phyloP scores from a whole-genome alignment of 2,113 vertebrate genomes.

The Zapus hudsonius region DNA sequence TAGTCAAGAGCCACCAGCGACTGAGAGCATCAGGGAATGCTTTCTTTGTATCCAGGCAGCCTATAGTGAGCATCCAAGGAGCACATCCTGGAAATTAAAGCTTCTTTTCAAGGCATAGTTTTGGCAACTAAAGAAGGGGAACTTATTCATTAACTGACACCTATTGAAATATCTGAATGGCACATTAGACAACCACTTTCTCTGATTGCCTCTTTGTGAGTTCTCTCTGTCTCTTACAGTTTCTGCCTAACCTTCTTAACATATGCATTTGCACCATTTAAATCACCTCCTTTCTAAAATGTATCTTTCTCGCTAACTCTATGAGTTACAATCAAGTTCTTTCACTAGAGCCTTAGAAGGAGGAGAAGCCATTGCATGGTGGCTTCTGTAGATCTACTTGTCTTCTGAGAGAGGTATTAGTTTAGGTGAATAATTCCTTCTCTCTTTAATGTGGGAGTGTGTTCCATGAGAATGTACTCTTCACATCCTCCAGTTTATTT shows the following conservation, averaged over 20 bases:
- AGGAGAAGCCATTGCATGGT: background rate
- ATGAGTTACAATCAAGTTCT: background rate
- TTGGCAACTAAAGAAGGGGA: background rate
- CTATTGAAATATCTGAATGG: background rate
- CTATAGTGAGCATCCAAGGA: background rate
- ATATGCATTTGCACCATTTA: background rate
- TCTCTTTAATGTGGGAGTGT: background rate
- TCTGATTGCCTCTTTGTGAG: background rate
- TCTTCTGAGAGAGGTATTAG: background rate
- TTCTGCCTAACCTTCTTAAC: background rate
- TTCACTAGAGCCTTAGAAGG: background rate
- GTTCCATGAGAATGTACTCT: background rate
- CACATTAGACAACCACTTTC: background rate
- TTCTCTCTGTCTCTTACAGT: background rate
- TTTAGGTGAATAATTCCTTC: background rate
- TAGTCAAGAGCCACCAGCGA: background rate
- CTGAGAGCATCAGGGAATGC: accelerated
- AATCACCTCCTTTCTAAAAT: background rate
- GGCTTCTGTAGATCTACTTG: background rate
- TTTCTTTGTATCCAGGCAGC: background rate
- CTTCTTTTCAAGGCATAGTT: background rate
- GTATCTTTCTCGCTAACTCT: background rate
- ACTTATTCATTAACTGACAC: background rate
- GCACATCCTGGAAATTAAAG: background rate
- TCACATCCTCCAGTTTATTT: background rate